These are phyloP conservation scores for Spialia ferax DNA, from an alignment of 2,888 invertebrate genomes.

Conservation along the genomic window DNA sequence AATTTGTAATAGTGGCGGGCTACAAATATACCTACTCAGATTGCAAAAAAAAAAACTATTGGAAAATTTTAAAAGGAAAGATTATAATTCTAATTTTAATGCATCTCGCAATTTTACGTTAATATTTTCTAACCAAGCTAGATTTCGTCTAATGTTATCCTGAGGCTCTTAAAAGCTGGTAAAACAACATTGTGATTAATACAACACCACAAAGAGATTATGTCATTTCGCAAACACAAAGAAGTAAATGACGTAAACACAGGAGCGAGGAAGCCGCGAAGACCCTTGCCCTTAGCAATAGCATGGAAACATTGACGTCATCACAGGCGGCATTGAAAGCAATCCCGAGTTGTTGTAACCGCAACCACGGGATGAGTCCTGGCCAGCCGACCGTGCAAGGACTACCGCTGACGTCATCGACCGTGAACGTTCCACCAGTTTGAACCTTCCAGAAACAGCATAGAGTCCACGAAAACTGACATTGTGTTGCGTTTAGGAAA, in stretches of 20 bases:
- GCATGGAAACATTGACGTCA: constrained; percentile 54
- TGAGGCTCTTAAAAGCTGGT: not conserved
- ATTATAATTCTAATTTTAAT: no score
- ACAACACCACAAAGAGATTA: constrained; percentile 3
- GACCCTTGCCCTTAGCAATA: constrained; percentile 68
- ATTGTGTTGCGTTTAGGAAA: constrained; percentile 35
- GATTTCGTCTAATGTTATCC: not conserved
- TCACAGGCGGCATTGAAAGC: constrained; percentile 73
- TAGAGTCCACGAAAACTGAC: constrained; percentile 24
- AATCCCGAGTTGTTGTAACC: constrained; percentile 79
- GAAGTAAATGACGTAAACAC: constrained; percentile 25
- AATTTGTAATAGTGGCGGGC: no score
- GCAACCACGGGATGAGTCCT: constrained; percentile 75
- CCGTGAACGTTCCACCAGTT: constrained; percentile 44
- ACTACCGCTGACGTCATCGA: constrained; percentile 72
- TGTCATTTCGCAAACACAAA: constrained; percentile 11
- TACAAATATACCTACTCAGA: no score
- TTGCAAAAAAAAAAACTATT: no score
- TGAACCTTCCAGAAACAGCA: constrained; percentile 26
- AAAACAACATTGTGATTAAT: not conserved
- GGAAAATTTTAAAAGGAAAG: not conserved
- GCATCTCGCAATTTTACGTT: no score
- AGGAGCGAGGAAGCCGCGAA: constrained; percentile 25
- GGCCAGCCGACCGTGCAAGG: constrained; percentile 82
- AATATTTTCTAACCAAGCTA: not conserved